A percentile compares a stretch with the other conserved stretches of the same genome.
phyloP scores from a whole-genome alignment of 2,888 invertebrate species.

The Romanomermis culicivorax region DNA sequence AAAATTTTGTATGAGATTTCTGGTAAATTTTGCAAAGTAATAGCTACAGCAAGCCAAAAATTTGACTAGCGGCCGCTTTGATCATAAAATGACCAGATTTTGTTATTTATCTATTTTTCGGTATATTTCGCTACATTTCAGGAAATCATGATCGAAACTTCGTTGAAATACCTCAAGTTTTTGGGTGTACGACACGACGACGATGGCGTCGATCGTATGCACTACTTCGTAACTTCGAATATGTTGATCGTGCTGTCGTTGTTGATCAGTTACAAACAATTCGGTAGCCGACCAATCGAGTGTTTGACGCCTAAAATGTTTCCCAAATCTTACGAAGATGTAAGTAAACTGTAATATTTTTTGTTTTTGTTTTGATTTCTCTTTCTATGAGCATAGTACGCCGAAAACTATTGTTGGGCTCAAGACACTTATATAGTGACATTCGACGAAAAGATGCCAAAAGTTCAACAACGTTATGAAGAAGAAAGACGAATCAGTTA shows the following conservation, averaged over 20 bases:
- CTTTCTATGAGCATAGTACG: conserved; percentile 14
- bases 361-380: not conserved
- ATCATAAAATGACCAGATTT: too few species aligned
- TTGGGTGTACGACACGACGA: conserved; percentile 2
- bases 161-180: not conserved
- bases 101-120: too few species aligned
- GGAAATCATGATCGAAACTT: not conserved
- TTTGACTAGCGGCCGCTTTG: too few species aligned
- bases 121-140: too few species aligned
- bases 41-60: too few species aligned
- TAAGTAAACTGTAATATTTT: not conserved
- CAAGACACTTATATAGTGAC: conserved; percentile 23
- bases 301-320: conserved; percentile 9
- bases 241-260: conserved; percentile 4
- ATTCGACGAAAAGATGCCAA: conserved; percentile 18
- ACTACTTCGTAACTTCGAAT: conserved; percentile 9
- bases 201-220: conserved; percentile 8
- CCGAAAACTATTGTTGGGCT: conserved; percentile 23
- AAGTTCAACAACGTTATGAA: not conserved
- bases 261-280: conserved; percentile 9
- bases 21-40: too few species aligned
- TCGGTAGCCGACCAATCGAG: conserved; percentile 9
- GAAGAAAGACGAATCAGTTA: conserved; percentile 7
- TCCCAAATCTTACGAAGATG: conserved; percentile 7
- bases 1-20: too few species aligned